Evolutionary conservation across 1,140 invertebrate genomes (phyloP).

Genomic region (Drosophila varians): DNA sequence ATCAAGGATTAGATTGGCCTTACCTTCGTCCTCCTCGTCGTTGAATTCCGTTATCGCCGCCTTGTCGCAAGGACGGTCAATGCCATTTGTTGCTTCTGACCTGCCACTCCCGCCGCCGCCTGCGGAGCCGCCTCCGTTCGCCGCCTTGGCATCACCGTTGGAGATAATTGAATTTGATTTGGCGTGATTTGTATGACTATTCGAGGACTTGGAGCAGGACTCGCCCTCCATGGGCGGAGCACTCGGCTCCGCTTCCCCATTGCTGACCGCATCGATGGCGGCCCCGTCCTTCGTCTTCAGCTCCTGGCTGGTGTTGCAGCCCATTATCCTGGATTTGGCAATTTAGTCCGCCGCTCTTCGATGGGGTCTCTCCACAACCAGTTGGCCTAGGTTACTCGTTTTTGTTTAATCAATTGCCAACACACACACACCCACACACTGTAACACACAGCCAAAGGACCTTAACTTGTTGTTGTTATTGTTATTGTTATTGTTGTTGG

Average conservation of each 20-base stretch:
- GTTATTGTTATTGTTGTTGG: slow-evolving; percentile 15
- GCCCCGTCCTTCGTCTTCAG: slow-evolving; percentile 78
- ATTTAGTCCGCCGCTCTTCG: slow-evolving; percentile 10
- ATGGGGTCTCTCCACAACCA: slow-evolving; percentile 39
- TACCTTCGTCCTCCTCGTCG: slow-evolving; percentile 80
- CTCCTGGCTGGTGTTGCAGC: slow-evolving; percentile 82
- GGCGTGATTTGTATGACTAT: slow-evolving; percentile 75
- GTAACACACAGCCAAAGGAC: slow-evolving; percentile 8
- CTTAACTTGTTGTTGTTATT: slow-evolving; percentile 53
- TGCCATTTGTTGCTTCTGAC: slow-evolving; percentile 69
- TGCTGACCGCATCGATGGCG: slow-evolving; percentile 70
- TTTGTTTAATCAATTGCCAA: slow-evolving; percentile 77
- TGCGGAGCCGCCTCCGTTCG: slow-evolving; percentile 26
- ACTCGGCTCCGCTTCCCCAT: slow-evolving; percentile 65
- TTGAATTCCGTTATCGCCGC: slow-evolving; percentile 74
- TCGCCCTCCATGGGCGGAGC: slow-evolving; percentile 54
- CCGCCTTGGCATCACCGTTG: slow-evolving; percentile 73
- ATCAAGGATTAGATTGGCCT: slow-evolving; percentile 46
- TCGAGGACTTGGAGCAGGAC: slow-evolving; percentile 50
- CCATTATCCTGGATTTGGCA: slow-evolving; percentile 54
- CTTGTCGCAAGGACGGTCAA: slow-evolving; percentile 70
- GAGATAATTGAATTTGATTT: slow-evolving; percentile 82
- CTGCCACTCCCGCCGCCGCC: slow-evolving; percentile 19
- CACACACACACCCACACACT: slow-evolving; percentile 15
- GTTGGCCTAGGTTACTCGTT: slow-evolving; percentile 76